Base-by-base conservation (phyloP, 2,113 vertebrate genomes). In the Rhizomys pruinosus region DNA sequence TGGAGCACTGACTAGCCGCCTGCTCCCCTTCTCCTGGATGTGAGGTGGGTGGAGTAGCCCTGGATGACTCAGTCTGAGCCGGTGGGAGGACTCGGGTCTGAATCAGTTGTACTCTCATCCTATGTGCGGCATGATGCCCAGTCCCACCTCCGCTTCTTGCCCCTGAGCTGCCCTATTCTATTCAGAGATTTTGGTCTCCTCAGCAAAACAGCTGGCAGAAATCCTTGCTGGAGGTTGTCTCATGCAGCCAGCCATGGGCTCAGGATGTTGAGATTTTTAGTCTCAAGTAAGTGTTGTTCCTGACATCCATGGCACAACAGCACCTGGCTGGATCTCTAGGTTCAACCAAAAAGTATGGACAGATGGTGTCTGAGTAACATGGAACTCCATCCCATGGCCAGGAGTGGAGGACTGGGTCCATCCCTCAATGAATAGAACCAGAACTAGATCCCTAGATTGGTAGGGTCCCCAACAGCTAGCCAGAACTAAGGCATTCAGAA, bases 71-170 rank as follows among this genome's bases (percentile, higher is more conserved):
- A 69, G 77, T 78, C 74, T 74, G 84, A 86, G 42, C 29, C 86
- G 7, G n/a, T 85, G 11, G 4, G 32, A 29, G 39, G 52, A 90
- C 16, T 88, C 27, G 1, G 3, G 47, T 63, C 73, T 71, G 37
- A 86, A 87, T 80, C 16, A 68, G 25, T 79, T 81, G 44, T 87
- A 77, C 88, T 92, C 47, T 72, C 57, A 47, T 64, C 64, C 68
- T 85, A 44, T 63, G 19, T 86, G 61, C 47, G 39, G 10, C 9
- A 5, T 94, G 61, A 95, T 64, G 55, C 95, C 63, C 27, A 55
- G 7, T 42, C 34, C 81, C 69, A 85, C 37, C 85, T 82, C 71
- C 44, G 81, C 81, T 80, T 79, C 89, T 85, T 32, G 42, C 74
- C 32, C 73, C 81, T 63, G 25, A 93, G 9, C 76, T 59, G 68